phyloP scores from a whole-genome alignment of 2,113 vertebrate species.

The Actenoides lindsayi region DNA sequence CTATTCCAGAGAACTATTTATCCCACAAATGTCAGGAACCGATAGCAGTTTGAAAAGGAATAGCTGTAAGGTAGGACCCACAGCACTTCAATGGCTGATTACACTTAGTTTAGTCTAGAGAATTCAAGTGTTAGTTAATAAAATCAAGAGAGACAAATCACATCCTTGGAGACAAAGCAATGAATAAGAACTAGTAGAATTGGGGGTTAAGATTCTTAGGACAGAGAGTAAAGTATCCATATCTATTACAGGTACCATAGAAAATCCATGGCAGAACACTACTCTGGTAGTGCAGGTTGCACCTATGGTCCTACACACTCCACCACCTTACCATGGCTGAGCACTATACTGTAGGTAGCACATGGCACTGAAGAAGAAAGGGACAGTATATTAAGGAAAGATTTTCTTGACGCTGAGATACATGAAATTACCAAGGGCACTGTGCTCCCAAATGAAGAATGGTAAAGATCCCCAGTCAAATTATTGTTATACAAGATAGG shows the following conservation, averaged over 20 bases:
- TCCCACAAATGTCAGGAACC: not conserved
- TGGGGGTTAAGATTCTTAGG: not conserved
- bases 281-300: not conserved
- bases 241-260: not conserved
- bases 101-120: not conserved
- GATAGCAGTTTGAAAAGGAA: not conserved
- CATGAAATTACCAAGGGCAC: not conserved
- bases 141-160: not conserved
- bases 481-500: too few species aligned
- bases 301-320: not conserved
- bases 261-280: not conserved
- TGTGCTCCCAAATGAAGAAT: not conserved
- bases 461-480: not conserved
- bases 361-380: not conserved
- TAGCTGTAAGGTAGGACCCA: not conserved
- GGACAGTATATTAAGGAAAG: accelerated
- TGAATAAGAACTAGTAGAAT: not conserved
- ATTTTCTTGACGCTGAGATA: not conserved
- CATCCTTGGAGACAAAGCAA: accelerated
- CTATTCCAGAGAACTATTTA: not conserved
- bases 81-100: not conserved
- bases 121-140: not conserved
- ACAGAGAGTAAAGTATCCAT: not conserved
- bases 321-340: not conserved
- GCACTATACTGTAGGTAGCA: accelerated